Conservation (phyloP, 2,888 invertebrate genomes). For the Rhimphoctona megacephalus region DNA sequence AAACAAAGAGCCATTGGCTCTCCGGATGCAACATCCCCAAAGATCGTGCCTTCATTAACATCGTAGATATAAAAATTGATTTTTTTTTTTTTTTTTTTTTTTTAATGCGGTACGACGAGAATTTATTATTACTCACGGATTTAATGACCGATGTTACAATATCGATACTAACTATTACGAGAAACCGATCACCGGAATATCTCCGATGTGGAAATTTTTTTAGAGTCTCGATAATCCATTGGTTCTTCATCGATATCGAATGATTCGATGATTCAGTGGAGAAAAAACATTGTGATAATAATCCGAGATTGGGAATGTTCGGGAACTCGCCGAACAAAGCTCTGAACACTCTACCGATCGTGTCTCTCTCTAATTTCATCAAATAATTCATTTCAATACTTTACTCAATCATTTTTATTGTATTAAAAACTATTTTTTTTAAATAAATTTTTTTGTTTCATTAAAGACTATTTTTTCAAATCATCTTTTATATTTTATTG, state of each 20-base stretch:
- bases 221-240: conserved; percentile 85
- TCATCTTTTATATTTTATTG: too few species aligned
- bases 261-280: conserved; percentile 82
- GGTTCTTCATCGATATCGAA: conserved; percentile 84
- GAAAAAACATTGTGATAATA: conserved; percentile 86
- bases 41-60: conserved; percentile 86
- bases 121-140: conserved; percentile 81
- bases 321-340: conserved; percentile 86
- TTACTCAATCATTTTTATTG: not conserved
- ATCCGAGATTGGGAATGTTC: conserved; percentile 82
- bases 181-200: conserved; percentile 85
- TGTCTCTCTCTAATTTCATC: conserved; percentile 87
- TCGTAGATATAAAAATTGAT: conserved; percentile 20
- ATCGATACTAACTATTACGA: conserved; percentile 88
- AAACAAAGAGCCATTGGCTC: conserved; percentile 93
- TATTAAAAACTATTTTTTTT: not conserved
- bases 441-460: not conserved
- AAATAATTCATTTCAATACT: not conserved
- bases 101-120: not conserved
- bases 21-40: conserved; percentile 89
- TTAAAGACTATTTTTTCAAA: not conserved
- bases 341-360: conserved; percentile 88
- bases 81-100: conserved; percentile 30
- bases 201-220: conserved; percentile 81
- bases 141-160: conserved; percentile 89